Evolutionary conservation across 2,888 invertebrate species (phyloP), one percentile per base, ranked within the genome.

Genomic region (Chydorus sphaericus): DNA sequence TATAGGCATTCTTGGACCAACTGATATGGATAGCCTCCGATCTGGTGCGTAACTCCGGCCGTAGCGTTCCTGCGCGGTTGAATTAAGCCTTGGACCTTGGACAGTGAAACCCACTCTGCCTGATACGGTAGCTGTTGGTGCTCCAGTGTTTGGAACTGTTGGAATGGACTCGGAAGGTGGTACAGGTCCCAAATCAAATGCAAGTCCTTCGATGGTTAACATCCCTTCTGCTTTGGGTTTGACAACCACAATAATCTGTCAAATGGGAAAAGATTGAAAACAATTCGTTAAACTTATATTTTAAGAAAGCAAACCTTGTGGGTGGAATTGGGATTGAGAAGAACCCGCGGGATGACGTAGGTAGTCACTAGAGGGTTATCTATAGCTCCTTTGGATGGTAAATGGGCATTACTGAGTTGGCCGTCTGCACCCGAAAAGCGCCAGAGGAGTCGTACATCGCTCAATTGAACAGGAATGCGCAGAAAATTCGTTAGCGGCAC

Each of bases 1-100:
- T 64, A 84, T 82, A 0, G 93, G 90, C 59, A 89, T 82, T 61
- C 82, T 78, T 14, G 85, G 82, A 48, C 85, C 79, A 53, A 93
- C 77, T 60, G 77, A 78, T 56, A 91, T 80, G 61, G 81, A 77
- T 54, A 93, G 73, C 60, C 85, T 75, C 62, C 80, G 78, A 67
- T 87, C 85, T 16, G 71, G 70, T 8, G 73, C 76, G 61, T 78
- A 77, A 57, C 73, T 63, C 57, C 72, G 70, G 44, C 67, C 66
- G 10, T 69, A 69, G 31, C 71, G 70, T 58, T 75, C 76, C 57
- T 75, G 74, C 59, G 75, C 74, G 14, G 70, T 69, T 58, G 72
- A 73, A 63, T 77, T 80, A 18, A 77, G 70, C 60, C 76, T 67
- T 62, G 77, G 73, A 60, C 80, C 73, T 62, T 70, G 73, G n/a